Evolutionary conservation across 2,888 invertebrate genomes (phyloP), one percentile per base, ranked within the genome.

Genomic region (Lasioglossum morio): DNA sequence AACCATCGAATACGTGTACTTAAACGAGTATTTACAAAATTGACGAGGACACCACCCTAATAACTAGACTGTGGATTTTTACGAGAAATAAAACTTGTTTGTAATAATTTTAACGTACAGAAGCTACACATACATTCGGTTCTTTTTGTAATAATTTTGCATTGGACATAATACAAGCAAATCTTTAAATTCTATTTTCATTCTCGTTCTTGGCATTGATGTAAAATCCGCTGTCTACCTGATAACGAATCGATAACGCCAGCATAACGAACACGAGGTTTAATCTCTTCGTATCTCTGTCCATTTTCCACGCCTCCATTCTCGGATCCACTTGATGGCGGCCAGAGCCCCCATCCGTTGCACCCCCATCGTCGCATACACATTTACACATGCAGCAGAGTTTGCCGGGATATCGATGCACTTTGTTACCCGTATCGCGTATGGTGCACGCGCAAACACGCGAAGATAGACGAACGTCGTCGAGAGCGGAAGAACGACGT

Each of bases 371-470:
- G 34, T 75, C 40, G 48, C 48, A 10, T n/a, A n/a, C 53, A 83
- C 79, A 82, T 63, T 70, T 53, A 53, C 53, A 83, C 79, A 79
- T 63, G 72, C 82, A 82, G 74, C 70, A 30, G 80, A 82, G 76
- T 83, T 78, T 77, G 46, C 87, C 77, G 30, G 83, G 83, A 87
- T 89, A 82, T 85, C 82, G 83, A 80, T 92, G 90, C 92, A 92
- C 92, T 93, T 91, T 90, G 88, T 91, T 92, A 94, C 92, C 92
- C 93, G 91, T 93, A 93, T 94, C 94, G 91, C 90, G 91, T 87
- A 88, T 77, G 86, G 83, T 88, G 88, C 89, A 87, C 89, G 89
- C 88, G 84, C 87, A 89, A 88, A 86, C 87, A 90, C 79, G 82
- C 66, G 82, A 81, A 88, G 89, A 85, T 86, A 85, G 80, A 81